Conservation (phyloP, 2,888 invertebrate genomes). For the Rhagonycha lutea region DNA sequence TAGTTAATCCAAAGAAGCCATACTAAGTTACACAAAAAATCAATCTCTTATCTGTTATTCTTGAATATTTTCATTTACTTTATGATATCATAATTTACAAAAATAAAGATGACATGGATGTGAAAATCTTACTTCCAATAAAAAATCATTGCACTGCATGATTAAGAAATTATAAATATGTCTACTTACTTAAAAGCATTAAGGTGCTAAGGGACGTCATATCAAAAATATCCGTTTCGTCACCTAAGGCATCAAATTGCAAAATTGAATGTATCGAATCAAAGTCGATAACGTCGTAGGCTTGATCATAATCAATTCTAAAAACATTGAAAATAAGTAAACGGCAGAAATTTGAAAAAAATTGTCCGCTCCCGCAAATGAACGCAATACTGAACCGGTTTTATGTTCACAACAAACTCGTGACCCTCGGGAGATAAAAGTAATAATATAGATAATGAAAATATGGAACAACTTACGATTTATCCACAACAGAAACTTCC, state of each 20-base stretch:
- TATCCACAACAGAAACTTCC: background rate
- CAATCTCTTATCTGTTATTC: background rate
- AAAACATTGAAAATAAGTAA: slow-evolving; percentile 3
- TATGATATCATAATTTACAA: background rate
- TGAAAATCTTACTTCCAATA: background rate
- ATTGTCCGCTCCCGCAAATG: background rate
- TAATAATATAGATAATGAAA: slow-evolving; percentile 4
- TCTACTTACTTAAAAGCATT: slow-evolving; percentile 45
- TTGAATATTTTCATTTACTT: background rate
- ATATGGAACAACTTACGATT: background rate
- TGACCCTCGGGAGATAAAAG: background rate
- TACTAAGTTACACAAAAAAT: background rate
- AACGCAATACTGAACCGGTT: background rate
- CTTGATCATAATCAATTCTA: slow-evolving; percentile 34
- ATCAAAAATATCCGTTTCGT: slow-evolving; percentile 41
- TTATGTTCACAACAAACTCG: background rate
- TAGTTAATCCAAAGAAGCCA: background rate
- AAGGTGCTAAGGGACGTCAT: slow-evolving; percentile 47
- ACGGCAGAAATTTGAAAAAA: background rate
- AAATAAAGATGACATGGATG: background rate
- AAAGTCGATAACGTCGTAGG: slow-evolving; percentile 38
- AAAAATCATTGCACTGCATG: background rate
- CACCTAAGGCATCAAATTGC: slow-evolving; percentile 35
- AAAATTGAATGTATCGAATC: slow-evolving; percentile 41
- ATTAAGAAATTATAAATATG: background rate